phyloP scores from a whole-genome alignment of 2,888 invertebrate genomes.

The Pammene aurita region DNA sequence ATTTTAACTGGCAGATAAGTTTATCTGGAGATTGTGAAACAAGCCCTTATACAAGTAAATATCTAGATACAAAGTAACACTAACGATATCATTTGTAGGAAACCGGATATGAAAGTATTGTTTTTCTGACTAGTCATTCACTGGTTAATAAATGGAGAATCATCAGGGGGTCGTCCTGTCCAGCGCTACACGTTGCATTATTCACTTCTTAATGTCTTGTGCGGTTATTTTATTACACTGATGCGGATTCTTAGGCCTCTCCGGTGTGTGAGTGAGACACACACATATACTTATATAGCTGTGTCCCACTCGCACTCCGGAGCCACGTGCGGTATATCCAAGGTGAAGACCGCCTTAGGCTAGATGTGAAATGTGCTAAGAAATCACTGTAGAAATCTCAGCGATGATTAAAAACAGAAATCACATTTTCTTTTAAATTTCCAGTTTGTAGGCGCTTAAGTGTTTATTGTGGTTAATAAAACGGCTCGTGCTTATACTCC shows the following conservation, averaged over 20 bases:
- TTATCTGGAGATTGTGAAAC: too few species aligned
- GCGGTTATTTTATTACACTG: too few species aligned
- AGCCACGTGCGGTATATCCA: too few species aligned
- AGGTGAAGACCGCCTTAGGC: too few species aligned
- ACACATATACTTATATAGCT: too few species aligned
- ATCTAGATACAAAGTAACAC: not conserved
- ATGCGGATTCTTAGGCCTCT: too few species aligned
- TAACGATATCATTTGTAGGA: not conserved
- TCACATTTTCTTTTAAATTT: not conserved
- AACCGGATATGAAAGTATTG: not conserved
- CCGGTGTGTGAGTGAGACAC: too few species aligned
- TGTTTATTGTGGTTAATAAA: not conserved
- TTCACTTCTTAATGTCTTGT: not conserved
- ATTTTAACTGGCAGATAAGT: too few species aligned
- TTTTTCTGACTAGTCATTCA: conserved; percentile 11
- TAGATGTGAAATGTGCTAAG: too few species aligned
- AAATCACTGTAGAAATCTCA: too few species aligned
- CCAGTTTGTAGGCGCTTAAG: not conserved
- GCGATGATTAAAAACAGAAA: too few species aligned
- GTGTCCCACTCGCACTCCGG: too few species aligned
- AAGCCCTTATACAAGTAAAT: not conserved
- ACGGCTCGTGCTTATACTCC: not conserved
- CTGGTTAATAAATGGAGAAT: not conserved
- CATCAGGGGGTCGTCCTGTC: conserved; percentile 22
- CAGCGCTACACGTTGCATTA: conserved; percentile 12